Percentiles rank a stretch among this genome's conserved stretches.
Conservation (phyloP, 2,888 invertebrate genomes). For the Pollenia labialis region DNA sequence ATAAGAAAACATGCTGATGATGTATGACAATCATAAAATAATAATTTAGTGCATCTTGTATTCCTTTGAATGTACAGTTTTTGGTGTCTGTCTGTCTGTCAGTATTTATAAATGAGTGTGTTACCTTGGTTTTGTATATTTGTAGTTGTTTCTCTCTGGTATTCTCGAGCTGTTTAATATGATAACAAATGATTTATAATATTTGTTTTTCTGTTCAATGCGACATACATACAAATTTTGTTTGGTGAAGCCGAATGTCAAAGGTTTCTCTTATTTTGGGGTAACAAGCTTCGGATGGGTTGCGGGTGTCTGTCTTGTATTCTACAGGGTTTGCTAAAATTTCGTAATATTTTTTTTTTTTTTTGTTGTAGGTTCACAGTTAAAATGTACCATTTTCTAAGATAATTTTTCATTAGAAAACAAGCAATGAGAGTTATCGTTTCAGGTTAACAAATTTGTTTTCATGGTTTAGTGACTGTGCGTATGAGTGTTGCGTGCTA, state of each 20-base stretch:
- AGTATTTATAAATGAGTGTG: neutral
- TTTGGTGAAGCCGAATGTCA: conserved; percentile 37
- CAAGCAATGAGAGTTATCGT: neutral
- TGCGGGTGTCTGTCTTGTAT: neutral
- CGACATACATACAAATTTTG: conserved; percentile 45
- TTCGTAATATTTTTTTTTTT: neutral
- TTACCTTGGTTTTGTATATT: conserved; percentile 58
- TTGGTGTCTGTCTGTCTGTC: neutral
- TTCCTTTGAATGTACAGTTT: neutral
- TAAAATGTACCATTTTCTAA: neutral
- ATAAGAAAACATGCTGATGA: conserved; percentile 41
- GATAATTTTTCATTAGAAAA: neutral
- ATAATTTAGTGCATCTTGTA: conserved; percentile 57
- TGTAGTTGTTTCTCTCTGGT: conserved; percentile 9
- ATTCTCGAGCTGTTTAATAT: neutral
- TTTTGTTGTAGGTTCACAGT: neutral
- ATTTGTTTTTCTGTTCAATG: conserved; percentile 35
- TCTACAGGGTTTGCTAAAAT: neutral
- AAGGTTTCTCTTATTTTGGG: conserved; percentile 2
- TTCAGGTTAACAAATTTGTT: neutral
- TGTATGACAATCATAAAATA: conserved; percentile 60
- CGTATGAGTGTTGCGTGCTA: conserved; percentile 8
- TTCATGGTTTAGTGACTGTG: conserved; percentile 7
- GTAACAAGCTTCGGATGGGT: neutral
- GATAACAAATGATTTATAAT: conserved; percentile 67